Base-by-base conservation (phyloP, 2,888 invertebrate genomes). In the Schrankia costaestrigalis region DNA sequence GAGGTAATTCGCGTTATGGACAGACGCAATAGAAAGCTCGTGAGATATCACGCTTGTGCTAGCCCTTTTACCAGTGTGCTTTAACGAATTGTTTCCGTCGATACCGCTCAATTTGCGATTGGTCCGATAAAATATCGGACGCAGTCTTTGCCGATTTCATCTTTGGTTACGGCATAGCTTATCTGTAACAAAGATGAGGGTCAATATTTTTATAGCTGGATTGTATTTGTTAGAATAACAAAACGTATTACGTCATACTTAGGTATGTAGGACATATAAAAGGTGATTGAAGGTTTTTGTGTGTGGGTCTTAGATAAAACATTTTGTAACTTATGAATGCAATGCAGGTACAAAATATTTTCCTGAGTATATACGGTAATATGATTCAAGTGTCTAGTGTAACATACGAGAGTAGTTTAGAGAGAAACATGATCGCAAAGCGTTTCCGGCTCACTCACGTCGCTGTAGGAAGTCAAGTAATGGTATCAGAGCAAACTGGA, bases 401-500 rank as follows among this genome's bases (percentile, higher is more conserved):
- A n/a, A n/a, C n/a, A n/a, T n/a, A n/a, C n/a, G n/a, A n/a, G n/a
- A n/a, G n/a, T 17, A 14, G 13, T 35, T 31, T 14, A 28, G 26
- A 36, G 27, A 38, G 24, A 53, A 38, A 40, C 24, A 40, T 48
- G 31, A 37, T 36, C 27, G 52, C 42, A 47, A 46, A 43, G 53
- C 39, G 46, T 66, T 73, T 69, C 79, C 74, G 74, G 52, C 41
- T 40, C 37, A 34, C 33, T 45, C 30, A 56, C 63, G 63, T 39
- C 15, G 18, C 11, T 51, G 10, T 62, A 75, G 73, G 73, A 71
- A 71, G n/a, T n/a, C n/a, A n/a, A 55, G 49, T 41, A 51, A 56
- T 60, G 43, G 54, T 70, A 65, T 67, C 49, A 44, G 36, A 47
- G 46, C 55, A 63, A 76, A 80, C 78, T 79, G 73, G 82, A 78